These are phyloP conservation scores for Halocynthia aurantium DNA, from an alignment of 23 tunicate genomes.

Conservation along the genomic window DNA sequence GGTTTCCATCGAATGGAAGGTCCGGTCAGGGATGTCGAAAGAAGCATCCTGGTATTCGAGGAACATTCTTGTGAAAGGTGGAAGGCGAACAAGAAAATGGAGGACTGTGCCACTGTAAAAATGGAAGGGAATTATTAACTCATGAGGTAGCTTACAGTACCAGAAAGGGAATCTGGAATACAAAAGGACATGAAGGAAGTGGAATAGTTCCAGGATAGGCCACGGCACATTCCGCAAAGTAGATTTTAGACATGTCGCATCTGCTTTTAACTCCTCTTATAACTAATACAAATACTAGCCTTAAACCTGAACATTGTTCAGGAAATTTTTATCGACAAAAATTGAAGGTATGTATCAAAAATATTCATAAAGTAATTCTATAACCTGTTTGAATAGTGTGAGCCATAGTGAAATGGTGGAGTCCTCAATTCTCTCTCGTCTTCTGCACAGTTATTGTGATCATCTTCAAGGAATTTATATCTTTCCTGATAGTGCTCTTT, in stretches of 20 bases:
- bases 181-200: no score
- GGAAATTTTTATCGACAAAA: not conserved
- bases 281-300: no score
- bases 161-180: no score
- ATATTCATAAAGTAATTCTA: not conserved
- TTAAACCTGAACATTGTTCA: no score
- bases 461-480: slow-evolving; percentile 78
- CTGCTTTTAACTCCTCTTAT: not conserved
- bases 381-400: slow-evolving; percentile 94
- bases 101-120: slow-evolving; percentile 79
- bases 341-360: not conserved
- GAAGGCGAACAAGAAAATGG: slow-evolving; percentile 91
- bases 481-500: slow-evolving; percentile 78
- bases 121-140: not conserved
- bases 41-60: slow-evolving; percentile 88
- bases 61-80: slow-evolving; percentile 92
- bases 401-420: slow-evolving; percentile 95
- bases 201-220: no score
- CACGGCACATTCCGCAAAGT: no score
- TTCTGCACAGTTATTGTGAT: slow-evolving; percentile 80
- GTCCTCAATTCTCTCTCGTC: slow-evolving; percentile 77
- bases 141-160: not conserved
- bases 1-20: slow-evolving; percentile 97
- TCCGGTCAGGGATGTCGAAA: slow-evolving; percentile 96
- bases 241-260: not conserved